Evolutionary conservation across 2,888 invertebrate genomes (phyloP).

Genomic region (Eucriotettix oculatus): DNA sequence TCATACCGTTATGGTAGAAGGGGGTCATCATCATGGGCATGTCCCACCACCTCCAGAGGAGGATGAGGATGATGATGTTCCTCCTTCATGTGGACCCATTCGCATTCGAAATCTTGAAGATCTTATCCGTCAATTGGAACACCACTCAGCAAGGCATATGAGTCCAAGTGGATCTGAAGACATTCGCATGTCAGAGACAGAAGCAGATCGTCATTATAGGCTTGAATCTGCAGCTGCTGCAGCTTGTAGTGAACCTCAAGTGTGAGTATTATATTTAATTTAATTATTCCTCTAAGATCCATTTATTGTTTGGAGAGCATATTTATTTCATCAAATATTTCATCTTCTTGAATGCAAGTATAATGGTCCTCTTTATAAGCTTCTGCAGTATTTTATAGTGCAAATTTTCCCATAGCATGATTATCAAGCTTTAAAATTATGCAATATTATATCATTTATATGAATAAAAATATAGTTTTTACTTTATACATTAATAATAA

Average conservation of each 20-base stretch:
- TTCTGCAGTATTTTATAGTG: too few relatives aligned
- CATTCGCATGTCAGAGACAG: constrained; percentile 75
- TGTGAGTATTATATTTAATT: constrained; percentile 29
- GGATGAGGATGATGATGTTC: constrained; percentile 54
- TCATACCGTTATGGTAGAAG: constrained; percentile 34
- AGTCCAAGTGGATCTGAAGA: constrained; percentile 85
- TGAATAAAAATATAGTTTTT: too few relatives aligned
- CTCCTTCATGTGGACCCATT: constrained; percentile 58
- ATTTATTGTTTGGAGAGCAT: too few relatives aligned
- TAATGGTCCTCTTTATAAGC: too few relatives aligned
- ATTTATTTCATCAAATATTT: too few relatives aligned
- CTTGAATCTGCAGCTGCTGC: constrained; percentile 41
- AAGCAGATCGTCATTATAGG: constrained; percentile 74
- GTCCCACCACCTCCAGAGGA: constrained; percentile 27
- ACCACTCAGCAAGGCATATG: constrained; percentile 73
- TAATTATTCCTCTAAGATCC: too few relatives aligned
- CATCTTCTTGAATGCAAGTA: too few relatives aligned
- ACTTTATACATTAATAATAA: too few relatives aligned
- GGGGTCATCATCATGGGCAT: constrained; percentile 27
- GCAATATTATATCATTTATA: too few relatives aligned
- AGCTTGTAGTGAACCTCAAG: constrained; percentile 55
- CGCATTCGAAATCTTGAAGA: constrained; percentile 84
- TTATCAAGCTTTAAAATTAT: too few relatives aligned
- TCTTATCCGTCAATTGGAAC: constrained; percentile 72
- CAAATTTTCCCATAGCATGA: too few relatives aligned